Evolutionary conservation across 1,140 invertebrate species (phyloP), one percentile per base, ranked within the genome.

Genomic region (Rhagoletis zephyria): DNA sequence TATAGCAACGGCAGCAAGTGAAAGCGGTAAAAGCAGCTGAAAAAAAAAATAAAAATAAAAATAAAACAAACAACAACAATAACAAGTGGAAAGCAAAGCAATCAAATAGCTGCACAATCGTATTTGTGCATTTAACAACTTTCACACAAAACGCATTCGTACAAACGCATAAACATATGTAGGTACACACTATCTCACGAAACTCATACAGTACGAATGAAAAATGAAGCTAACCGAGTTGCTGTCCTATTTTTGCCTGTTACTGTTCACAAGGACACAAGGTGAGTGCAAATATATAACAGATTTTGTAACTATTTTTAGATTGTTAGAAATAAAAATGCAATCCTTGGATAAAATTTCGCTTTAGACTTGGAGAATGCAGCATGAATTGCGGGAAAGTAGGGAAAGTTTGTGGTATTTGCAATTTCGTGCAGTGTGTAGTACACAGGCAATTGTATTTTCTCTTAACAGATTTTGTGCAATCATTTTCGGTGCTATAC

Each of bases 191-290:
- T 40, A 30, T 1, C 0, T 16, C 4, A 30, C 4, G 3, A 67
- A 67, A 67, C 30, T 85, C 85, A 61, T 19, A 63, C 30, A 30
- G 30, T 64, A 56, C 86, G 59, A 64, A 90, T 90, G 88, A 89
- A 91, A 91, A 87, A 91, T 91, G 90, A 90, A 91, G 88, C 89
- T 90, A 88, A 89, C 89, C 85, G 90, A 91, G 89, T 88, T 88
- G 89, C 89, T 91, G 85, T 90, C 90, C 88, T 91, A 90, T 88
- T 91, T 51, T 88, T 91, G 88, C 90, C 91, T 81, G 10, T 81
- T 81, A 16, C 74, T 81, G n/a, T 86, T 91, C 48, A 89, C 91
- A 65, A 88, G 90, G 87, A 91, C 90, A 89, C 90, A 91, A 90
- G 91, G 91, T 92, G 89, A 91, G 91, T 91, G 51, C 2, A 19